Evolutionary conservation across 2,113 vertebrate species (phyloP).

Genomic region (Stegastes partitus): DNA sequence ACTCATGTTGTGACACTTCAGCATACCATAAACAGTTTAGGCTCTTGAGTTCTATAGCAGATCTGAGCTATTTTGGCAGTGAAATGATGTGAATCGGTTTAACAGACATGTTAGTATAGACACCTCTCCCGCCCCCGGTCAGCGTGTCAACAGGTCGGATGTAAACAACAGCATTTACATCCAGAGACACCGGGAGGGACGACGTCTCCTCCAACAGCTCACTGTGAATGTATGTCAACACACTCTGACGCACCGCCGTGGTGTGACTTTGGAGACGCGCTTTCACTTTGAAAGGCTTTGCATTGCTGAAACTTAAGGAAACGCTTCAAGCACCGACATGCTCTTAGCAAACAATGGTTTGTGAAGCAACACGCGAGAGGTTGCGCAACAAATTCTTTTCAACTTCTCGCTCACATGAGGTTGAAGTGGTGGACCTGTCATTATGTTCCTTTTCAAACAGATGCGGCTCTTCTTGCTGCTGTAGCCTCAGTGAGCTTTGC

Average conservation of each 20-base stretch:
- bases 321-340: neutral
- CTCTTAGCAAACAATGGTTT: neutral
- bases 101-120: slow-evolving; percentile 3
- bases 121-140: neutral
- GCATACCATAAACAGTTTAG: no score
- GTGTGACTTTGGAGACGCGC: neutral
- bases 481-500: neutral
- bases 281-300: neutral
- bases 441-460: neutral
- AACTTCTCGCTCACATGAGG: neutral
- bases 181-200: neutral
- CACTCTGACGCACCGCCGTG: no score
- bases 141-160: neutral
- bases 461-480: neutral
- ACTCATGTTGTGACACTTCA: no score
- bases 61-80: no score
- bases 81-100: no score
- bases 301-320: neutral
- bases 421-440: neutral
- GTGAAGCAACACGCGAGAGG: neutral
- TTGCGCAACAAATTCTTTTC: neutral
- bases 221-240: no score
- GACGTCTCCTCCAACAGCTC: neutral
- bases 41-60: no score
- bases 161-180: neutral